phyloP scores from a whole-genome alignment of 1,140 invertebrate species.

The Nasonia longicornis region DNA sequence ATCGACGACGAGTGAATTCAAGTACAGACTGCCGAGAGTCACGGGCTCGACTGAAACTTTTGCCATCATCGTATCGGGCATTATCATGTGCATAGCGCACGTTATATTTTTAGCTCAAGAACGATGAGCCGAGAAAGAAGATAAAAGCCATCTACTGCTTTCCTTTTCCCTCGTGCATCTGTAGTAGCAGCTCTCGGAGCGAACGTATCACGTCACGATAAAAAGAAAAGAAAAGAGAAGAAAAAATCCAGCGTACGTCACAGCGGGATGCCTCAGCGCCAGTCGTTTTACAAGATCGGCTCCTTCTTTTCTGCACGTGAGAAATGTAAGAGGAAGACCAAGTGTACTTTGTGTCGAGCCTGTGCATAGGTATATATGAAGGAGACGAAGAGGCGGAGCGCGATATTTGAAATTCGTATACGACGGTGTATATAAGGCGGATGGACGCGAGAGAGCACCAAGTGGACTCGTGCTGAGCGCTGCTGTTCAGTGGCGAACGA shows the following conservation, averaged over 20 bases:
- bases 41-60: background rate
- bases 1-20: too few species aligned
- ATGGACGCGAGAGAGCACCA: background rate
- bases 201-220: background rate
- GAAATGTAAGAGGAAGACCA: background rate
- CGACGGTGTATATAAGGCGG: background rate
- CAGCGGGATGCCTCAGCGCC: conserved; percentile 23
- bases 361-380: background rate
- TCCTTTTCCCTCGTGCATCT: background rate
- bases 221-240: background rate
- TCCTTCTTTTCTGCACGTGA: conserved; percentile 13
- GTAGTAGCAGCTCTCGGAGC: conserved; percentile 12
- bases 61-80: background rate
- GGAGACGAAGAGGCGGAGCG: background rate
- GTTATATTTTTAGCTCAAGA: background rate
- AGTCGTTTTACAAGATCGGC: conserved; percentile 22
- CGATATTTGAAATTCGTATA: conserved; percentile 13
- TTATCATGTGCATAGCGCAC: background rate
- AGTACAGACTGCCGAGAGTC: background rate
- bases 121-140: background rate
- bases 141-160: background rate
- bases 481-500: background rate
- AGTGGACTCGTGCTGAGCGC: conserved; percentile 20
- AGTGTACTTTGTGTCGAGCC: background rate
- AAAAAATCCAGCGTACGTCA: background rate